Percentiles rank a stretch among this genome's conserved stretches.
These are phyloP conservation scores for Venustaconcha ellipsiformis DNA, from an alignment of 1,140 invertebrate species.

Conservation along the genomic window DNA sequence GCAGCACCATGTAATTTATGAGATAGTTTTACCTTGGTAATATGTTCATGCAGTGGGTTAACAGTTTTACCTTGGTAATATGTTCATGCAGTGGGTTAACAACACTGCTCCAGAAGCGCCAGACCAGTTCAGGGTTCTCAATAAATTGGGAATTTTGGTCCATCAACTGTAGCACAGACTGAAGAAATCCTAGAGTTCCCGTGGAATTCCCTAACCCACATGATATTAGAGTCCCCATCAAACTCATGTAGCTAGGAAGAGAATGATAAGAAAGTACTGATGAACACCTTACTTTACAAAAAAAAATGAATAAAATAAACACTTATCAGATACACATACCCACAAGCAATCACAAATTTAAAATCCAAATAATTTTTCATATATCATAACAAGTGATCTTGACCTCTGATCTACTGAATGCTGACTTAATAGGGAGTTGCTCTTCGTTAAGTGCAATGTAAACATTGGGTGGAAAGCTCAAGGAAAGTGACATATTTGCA, in stretches of 20 bases:
- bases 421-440: background rate
- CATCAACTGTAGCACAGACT: slow-evolving; percentile 53
- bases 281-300: background rate
- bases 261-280: slow-evolving; percentile 2
- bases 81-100: slow-evolving; percentile 45
- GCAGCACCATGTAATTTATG: background rate
- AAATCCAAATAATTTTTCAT: background rate
- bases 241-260: slow-evolving; percentile 41
- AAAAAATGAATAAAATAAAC: background rate
- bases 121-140: slow-evolving; percentile 43
- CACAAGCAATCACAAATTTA: background rate
- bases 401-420: background rate
- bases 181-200: slow-evolving; percentile 53
- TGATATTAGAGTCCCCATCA: slow-evolving; percentile 46
- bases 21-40: slow-evolving; percentile 41
- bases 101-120: slow-evolving; percentile 56
- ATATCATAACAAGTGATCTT: too few relatives aligned
- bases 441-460: too few relatives aligned
- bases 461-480: too few relatives aligned
- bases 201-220: slow-evolving; percentile 41
- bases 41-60: slow-evolving; percentile 43
- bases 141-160: slow-evolving; percentile 35
- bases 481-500: too few relatives aligned
- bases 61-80: slow-evolving; percentile 47
- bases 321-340: background rate